A percentile compares a stretch with the other conserved stretches of the same genome.
Evolutionary conservation across 2,797 vertebrate species (phyloP).

Genomic region (Rhinogobio ventralis): DNA sequence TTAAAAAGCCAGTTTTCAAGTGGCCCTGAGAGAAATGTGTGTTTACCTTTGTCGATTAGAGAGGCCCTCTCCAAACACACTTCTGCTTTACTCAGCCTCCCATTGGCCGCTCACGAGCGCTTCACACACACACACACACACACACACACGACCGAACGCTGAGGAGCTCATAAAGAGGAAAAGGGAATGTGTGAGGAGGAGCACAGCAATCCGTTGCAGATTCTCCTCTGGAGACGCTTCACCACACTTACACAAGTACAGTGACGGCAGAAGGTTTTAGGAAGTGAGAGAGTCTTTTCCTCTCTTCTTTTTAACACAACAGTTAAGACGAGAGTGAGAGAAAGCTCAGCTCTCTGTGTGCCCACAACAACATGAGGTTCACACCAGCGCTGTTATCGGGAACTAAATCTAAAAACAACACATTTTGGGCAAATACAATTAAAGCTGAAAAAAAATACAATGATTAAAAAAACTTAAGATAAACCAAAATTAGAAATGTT

Average conservation of each 20-base stretch:
- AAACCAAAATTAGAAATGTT: background rate
- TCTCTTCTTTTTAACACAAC: conserved; percentile 4
- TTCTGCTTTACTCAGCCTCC: conserved; percentile 64
- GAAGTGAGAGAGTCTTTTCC: conserved; percentile 71
- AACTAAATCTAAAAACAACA: background rate
- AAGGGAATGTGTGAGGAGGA: conserved; percentile 67
- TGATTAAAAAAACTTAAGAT: background rate
- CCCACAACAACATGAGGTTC: background rate
- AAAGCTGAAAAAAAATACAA: background rate
- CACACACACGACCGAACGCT: conserved; percentile 64
- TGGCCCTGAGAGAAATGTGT: conserved; percentile 47
- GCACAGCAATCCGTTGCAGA: conserved; percentile 56
- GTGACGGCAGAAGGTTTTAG: conserved; percentile 49
- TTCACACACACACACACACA: conserved; percentile 48
- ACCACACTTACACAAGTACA: conserved; percentile 24
- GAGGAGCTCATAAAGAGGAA: conserved; percentile 73
- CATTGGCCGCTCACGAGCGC: conserved; percentile 62
- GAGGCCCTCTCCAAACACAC: conserved; percentile 64
- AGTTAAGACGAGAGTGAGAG: background rate
- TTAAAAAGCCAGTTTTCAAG: background rate
- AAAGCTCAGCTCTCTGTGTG: conserved; percentile 18
- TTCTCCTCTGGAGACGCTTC: conserved; percentile 18
- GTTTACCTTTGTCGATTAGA: conserved; percentile 76
- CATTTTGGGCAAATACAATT: background rate
- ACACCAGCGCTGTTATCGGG: background rate